phyloP scores from a whole-genome alignment of 1,140 invertebrate genomes.

The Anastrepha obliqua region DNA sequence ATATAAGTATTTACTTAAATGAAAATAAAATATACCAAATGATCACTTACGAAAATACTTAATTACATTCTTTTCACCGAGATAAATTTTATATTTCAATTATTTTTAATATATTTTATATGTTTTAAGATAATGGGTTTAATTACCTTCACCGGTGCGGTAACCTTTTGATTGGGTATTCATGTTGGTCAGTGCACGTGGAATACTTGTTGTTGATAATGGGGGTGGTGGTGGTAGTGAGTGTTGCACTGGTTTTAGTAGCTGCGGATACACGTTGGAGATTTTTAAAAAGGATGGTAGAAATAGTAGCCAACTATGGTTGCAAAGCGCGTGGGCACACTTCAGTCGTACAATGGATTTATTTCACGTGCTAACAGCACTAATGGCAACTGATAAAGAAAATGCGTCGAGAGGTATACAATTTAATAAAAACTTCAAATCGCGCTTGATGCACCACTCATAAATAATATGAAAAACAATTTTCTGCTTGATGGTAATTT shows the following conservation, averaged over 20 bases:
- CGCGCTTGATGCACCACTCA: not conserved
- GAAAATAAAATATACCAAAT: too few species aligned
- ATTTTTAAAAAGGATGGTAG: not conserved
- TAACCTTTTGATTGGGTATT: constrained; percentile 73
- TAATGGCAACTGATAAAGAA: constrained; percentile 58
- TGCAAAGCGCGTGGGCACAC: not conserved
- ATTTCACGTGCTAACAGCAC: constrained; percentile 57
- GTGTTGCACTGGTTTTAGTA: constrained; percentile 52
- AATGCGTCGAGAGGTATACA: constrained; percentile 55
- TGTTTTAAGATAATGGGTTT: not conserved
- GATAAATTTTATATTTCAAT: too few species aligned
- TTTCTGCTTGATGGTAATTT: not conserved
- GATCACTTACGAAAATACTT: too few species aligned
- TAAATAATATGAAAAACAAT: not conserved
- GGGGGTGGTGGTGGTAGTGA: constrained; percentile 58
- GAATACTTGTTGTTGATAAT: constrained; percentile 61
- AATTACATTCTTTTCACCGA: too few species aligned
- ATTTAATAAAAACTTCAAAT: not conserved
- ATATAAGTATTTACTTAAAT: too few species aligned
- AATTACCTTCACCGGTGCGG: constrained; percentile 65
- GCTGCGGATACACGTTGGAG: constrained; percentile 14
- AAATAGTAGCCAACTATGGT: not conserved
- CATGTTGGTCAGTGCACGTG: constrained; percentile 66
- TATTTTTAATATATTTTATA: too few species aligned
- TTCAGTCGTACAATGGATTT: constrained; percentile 12